These are phyloP conservation scores for Eupleurogrammus muticus DNA, from an alignment of 2,797 vertebrate species.

Conservation along the genomic window DNA sequence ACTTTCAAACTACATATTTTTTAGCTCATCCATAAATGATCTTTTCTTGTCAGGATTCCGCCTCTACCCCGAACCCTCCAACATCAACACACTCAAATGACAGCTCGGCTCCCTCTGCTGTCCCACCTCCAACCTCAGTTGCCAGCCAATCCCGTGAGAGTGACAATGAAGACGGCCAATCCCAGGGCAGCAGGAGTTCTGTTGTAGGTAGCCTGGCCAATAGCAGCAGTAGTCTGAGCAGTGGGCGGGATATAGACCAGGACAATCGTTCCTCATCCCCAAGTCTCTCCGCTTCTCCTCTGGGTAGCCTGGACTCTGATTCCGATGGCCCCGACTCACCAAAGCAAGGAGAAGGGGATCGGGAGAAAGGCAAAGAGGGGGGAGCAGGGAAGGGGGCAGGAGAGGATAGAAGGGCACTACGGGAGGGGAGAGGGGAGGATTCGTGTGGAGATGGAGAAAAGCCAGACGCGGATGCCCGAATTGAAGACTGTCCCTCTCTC, in stretches of 20 bases:
- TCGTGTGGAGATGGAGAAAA: constrained; percentile 80
- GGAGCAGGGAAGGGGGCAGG: constrained; percentile 72
- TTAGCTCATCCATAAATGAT: constrained; percentile 52
- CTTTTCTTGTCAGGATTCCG: constrained; percentile 78
- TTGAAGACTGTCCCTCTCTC: constrained; percentile 79
- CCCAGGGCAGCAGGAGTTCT: constrained; percentile 87
- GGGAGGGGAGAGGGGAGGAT: constrained; percentile 79
- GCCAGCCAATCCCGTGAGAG: constrained; percentile 86
- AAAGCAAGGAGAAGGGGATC: constrained; percentile 83
- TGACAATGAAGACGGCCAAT: constrained; percentile 88
- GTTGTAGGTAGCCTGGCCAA: constrained; percentile 94
- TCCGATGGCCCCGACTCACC: constrained; percentile 90
- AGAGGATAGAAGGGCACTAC: constrained; percentile 76
- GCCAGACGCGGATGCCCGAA: constrained; percentile 75
- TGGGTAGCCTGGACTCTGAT: constrained; percentile 96
- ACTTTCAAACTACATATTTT: constrained; percentile 19
- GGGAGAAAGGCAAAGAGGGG: constrained; percentile 82
- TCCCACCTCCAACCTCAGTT: constrained; percentile 82
- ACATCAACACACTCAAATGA: constrained; percentile 83
- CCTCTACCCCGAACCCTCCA: constrained; percentile 80
- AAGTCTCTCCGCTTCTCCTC: constrained; percentile 95
- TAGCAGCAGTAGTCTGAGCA: constrained; percentile 96
- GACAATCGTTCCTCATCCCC: constrained; percentile 99
- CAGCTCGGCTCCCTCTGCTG: constrained; percentile 78
- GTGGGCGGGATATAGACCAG: constrained; percentile 98